Conservation (phyloP, 2,888 invertebrate species). For the Lasiommata megera region DNA sequence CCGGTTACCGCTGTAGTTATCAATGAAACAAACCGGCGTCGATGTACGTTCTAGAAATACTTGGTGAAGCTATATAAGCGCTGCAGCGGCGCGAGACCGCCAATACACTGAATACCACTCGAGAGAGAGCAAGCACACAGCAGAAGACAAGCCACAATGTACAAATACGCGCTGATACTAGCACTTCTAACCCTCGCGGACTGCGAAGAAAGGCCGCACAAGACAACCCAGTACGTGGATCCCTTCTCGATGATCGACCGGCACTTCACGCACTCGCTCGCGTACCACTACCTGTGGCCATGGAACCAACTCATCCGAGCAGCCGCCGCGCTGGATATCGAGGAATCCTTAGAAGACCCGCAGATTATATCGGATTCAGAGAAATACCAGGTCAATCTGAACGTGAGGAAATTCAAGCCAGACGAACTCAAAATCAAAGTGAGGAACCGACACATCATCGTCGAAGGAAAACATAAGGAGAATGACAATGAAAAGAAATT, state of each 20-base stretch:
- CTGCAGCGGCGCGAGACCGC: conserved; percentile 39
- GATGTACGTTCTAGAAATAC: conserved; percentile 66
- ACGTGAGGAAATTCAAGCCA: conserved; percentile 62
- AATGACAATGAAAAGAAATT: conserved; percentile 51
- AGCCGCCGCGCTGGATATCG: conserved; percentile 55
- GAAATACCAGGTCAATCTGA: conserved; percentile 58
- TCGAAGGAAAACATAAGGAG: conserved; percentile 64
- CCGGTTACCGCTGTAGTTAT: conserved; percentile 54
- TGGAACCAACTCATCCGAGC: conserved; percentile 68
- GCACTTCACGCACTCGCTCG: conserved; percentile 61
- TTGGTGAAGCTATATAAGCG: conserved; percentile 67
- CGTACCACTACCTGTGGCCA: conserved; percentile 68
- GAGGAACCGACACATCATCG: conserved; percentile 63
- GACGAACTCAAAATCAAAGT: conserved; percentile 68
- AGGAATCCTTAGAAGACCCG: conserved; percentile 60
- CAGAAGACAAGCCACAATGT: conserved; percentile 50
- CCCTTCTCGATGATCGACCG: conserved; percentile 62
- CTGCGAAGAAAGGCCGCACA: conserved; percentile 49
- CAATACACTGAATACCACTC: conserved; percentile 41
- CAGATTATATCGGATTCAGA: conserved; percentile 60
- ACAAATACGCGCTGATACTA: conserved; percentile 51
- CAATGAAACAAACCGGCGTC: conserved; percentile 52
- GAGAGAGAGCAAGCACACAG: conserved; percentile 34
- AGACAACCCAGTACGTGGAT: conserved; percentile 45
- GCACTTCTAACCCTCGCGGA: conserved; percentile 45